Conservation (phyloP, 2,888 invertebrate species). For the Leucophora obtusa region DNA sequence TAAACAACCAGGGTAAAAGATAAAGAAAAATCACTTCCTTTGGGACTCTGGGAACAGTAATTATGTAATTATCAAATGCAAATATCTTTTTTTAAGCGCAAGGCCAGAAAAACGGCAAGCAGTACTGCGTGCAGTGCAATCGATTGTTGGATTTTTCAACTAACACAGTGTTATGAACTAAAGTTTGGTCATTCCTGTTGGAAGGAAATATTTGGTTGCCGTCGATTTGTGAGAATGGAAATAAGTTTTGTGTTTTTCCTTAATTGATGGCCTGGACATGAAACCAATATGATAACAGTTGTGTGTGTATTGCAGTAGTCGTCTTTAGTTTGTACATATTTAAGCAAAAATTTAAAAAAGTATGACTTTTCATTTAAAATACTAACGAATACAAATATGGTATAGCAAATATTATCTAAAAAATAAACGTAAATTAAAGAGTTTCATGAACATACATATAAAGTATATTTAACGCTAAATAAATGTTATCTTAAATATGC, state of each 20-base stretch:
- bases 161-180: too few relatives aligned
- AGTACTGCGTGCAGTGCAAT: too few relatives aligned
- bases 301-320: conserved; percentile 47
- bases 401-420: conserved; percentile 34
- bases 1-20: too few relatives aligned
- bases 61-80: too few relatives aligned
- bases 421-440: conserved; percentile 23
- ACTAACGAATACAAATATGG: conserved; percentile 30
- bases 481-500: conserved; percentile 7
- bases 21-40: too few relatives aligned
- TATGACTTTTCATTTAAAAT: conserved; percentile 4
- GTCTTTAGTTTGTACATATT: conserved; percentile 33
- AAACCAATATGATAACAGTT: conserved; percentile 54
- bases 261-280: conserved; percentile 60
- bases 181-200: neutral
- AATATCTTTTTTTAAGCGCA: too few relatives aligned
- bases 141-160: too few relatives aligned
- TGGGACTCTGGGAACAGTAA: too few relatives aligned
- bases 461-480: conserved; percentile 19
- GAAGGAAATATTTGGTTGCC: neutral
- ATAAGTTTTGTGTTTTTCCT: conserved; percentile 20
- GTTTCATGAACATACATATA: neutral
- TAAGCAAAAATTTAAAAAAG: conserved; percentile 7
- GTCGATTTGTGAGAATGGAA: neutral
- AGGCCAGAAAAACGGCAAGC: too few relatives aligned